A percentile compares a stretch with the other conserved stretches of the same genome.
phyloP scores from a whole-genome alignment of 2,888 invertebrate species.

The Myopa testacea region DNA sequence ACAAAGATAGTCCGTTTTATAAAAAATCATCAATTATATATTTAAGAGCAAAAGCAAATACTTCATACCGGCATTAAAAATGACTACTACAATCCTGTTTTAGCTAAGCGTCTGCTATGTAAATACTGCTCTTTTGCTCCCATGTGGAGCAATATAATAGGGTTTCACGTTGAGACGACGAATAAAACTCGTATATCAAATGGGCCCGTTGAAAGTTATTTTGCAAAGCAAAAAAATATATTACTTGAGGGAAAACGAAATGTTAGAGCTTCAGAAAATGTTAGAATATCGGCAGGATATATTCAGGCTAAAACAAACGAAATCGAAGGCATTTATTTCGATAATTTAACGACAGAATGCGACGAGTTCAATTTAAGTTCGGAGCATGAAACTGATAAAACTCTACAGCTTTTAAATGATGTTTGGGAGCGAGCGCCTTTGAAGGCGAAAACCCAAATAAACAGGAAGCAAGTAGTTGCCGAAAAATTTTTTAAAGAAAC shows the following conservation, averaged over 20 bases:
- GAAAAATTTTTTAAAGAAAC: constrained; percentile 8
- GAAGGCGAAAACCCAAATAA: constrained; percentile 7
- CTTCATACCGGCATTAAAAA: neutral
- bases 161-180: constrained; percentile 23
- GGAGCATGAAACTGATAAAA: neutral
- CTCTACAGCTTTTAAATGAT: neutral
- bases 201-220: constrained; percentile 18
- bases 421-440: neutral
- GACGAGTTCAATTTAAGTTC: too few species aligned
- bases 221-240: constrained; percentile 16
- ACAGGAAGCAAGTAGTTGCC: neutral
- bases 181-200: constrained; percentile 13
- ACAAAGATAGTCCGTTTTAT: constrained; percentile 13
- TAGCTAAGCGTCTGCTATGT: neutral
- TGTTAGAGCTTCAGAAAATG: neutral
- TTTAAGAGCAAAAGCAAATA: neutral
- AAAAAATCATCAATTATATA: neutral
- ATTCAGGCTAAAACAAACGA: neutral
- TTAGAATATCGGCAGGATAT: constrained; percentile 14
- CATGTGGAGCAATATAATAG: constrained; percentile 16
- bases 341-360: neutral
- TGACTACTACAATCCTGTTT: neutral
- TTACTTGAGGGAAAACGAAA: neutral
- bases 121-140: constrained; percentile 23
- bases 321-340: constrained; percentile 8